Evolutionary conservation across 2,113 vertebrate genomes (phyloP), one percentile per base, ranked within the genome.

Genomic region (Indicator indicator): DNA sequence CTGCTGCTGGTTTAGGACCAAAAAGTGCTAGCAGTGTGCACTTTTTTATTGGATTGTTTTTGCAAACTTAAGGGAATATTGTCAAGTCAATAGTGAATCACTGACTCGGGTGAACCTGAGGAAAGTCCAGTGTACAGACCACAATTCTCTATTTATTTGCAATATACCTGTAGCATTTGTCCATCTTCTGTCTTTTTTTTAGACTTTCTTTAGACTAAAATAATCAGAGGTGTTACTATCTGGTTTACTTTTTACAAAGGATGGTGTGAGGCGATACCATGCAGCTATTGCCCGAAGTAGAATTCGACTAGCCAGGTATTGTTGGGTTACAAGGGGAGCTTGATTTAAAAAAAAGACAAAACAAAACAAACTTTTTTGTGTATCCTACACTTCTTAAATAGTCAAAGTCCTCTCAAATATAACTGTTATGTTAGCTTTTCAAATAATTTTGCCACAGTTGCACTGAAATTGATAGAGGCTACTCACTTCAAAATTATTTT

Each of bases 231-330:
- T 83, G 36, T 64, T 28, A 8, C 27, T 71, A 5, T 95, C 36
- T 90, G 32, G 19, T 90, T 90, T 79, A 4, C 62, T 94, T 88
- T 79, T 85, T 89, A 5, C 90, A 50, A 90, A 98, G 98, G 98
- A 98, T 55, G 94, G 93, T 68, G 44, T 98, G 67, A 97, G 98
- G 69, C 83, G 98, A n/a, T 98, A 97, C 69, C 32, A 26, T 8
- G 97, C 98, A 92, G 98, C 98, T 14, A 84, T 98, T 79, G 97
- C 97, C 38, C 90, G 97, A 40, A 98, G 94, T 85, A 98, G 97
- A 94, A 98, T 98, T 78, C 91, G 77, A 59, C 96, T 98, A 27
- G 95, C 97, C 89, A 98, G 98, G 98, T 98, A 97, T 70, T 32
- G n/a, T 11, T 82, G 32, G 12, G 24, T n/a, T 58, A 46, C 13